phyloP scores from a whole-genome alignment of 1,140 invertebrate species.

The Drosophila tsacasi region DNA sequence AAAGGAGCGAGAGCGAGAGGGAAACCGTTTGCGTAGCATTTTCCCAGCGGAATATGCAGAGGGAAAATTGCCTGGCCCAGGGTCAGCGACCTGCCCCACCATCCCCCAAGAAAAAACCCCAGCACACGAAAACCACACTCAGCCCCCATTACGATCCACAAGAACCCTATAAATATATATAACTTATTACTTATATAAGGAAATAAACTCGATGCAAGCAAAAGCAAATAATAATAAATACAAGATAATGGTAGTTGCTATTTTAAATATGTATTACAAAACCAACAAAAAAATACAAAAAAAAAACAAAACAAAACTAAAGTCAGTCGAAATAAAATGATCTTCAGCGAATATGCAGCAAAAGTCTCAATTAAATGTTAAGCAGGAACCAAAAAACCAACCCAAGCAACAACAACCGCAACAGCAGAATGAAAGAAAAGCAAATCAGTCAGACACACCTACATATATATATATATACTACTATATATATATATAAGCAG shows the following conservation, averaged over 20 bases:
- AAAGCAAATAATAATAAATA: constrained; percentile 66
- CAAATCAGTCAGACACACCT: constrained; percentile 58
- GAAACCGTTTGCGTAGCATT: constrained; percentile 58
- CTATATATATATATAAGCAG: constrained; percentile 43
- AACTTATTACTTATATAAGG: constrained; percentile 79
- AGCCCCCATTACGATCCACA: constrained; percentile 36
- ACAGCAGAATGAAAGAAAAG: constrained; percentile 37
- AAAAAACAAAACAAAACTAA: constrained; percentile 39
- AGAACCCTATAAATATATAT: constrained; percentile 78
- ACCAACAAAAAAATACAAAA: constrained; percentile 53
- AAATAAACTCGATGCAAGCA: constrained; percentile 63
- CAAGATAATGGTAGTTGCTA: constrained; percentile 75
- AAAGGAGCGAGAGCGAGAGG: constrained; percentile 10
- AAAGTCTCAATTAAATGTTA: constrained; percentile 61
- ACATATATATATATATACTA: constrained; percentile 46
- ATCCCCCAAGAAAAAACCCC: background rate
- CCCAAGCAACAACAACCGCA: constrained; percentile 45
- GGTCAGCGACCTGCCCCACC: background rate
- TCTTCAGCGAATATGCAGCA: constrained; percentile 58
- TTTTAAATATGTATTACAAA: constrained; percentile 82
- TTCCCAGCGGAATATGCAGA: constrained; percentile 40
- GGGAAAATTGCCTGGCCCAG: constrained; percentile 40
- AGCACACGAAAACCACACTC: constrained; percentile 34
- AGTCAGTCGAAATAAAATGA: constrained; percentile 50
- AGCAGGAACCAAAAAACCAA: constrained; percentile 77